Conservation (phyloP, 2,113 vertebrate species). For the Hippoglossus stenolepis region DNA sequence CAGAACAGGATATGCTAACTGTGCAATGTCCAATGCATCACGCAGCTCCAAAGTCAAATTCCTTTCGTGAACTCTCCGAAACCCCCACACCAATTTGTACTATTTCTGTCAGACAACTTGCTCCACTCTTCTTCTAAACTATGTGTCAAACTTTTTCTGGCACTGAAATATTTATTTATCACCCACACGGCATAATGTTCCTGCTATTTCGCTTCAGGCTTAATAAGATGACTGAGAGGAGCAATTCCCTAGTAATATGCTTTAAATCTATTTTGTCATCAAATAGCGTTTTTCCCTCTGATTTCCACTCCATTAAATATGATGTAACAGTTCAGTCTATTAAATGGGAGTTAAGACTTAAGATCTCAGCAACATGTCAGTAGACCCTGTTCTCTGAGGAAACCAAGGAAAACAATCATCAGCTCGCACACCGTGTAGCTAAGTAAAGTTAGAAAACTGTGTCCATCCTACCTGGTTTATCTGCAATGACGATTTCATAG, state of each 20-base stretch:
- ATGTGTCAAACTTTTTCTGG: not conserved
- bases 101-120: slow-evolving; percentile 12
- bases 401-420: slow-evolving; percentile 30
- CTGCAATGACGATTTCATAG: no score
- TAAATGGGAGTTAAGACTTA: slow-evolving; percentile 29
- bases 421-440: slow-evolving; percentile 21
- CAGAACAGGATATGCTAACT: slow-evolving; percentile 49
- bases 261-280: slow-evolving; percentile 58
- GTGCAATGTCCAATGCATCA: slow-evolving; percentile 36
- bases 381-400: slow-evolving; percentile 9
- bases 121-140: not conserved
- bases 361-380: slow-evolving; percentile 18
- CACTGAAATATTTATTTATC: slow-evolving; percentile 13
- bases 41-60: slow-evolving; percentile 34
- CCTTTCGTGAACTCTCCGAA: slow-evolving; percentile 19
- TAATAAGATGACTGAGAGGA: slow-evolving; percentile 24
- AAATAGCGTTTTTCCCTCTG: slow-evolving; percentile 19
- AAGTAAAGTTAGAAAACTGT: no score
- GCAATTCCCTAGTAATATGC: slow-evolving; percentile 38
- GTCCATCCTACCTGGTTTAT: no score
- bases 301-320: slow-evolving; percentile 52
- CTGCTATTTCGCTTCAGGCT: slow-evolving; percentile 30
- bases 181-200: slow-evolving; percentile 18
- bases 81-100: slow-evolving; percentile 17
- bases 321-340: slow-evolving; percentile 31